Evolutionary conservation across 2,797 vertebrate species (phyloP).

Genomic region (Stomatorhinus walkeri): DNA sequence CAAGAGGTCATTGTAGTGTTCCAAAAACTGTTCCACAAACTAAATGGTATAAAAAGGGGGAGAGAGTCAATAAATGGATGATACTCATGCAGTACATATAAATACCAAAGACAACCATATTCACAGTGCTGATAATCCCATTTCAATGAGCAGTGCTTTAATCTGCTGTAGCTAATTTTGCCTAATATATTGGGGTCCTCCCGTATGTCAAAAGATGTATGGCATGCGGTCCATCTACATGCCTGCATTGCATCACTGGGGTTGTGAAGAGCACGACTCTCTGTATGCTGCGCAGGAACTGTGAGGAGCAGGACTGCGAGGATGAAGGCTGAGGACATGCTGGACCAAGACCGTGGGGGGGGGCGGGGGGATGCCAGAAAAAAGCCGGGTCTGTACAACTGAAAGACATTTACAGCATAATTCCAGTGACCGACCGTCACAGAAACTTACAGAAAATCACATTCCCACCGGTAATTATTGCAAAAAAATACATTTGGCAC

Average conservation of each 20-base stretch:
- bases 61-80: background rate
- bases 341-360: slow-evolving; percentile 31
- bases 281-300: slow-evolving; percentile 51
- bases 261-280: slow-evolving; percentile 59
- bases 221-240: background rate
- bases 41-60: slow-evolving; percentile 25
- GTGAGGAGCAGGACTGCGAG: slow-evolving; percentile 58
- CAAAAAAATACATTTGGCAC: background rate
- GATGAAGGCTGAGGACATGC: slow-evolving; percentile 61
- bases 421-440: background rate
- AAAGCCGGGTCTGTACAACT: background rate
- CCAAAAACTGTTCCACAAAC: slow-evolving; percentile 67
- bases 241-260: slow-evolving; percentile 63
- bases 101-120: background rate
- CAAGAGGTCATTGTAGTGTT: slow-evolving; percentile 68
- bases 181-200: background rate
- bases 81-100: background rate
- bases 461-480: background rate
- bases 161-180: background rate
- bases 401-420: background rate
- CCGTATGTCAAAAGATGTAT: too few species aligned
- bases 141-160: background rate
- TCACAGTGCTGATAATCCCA: background rate
- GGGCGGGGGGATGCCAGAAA: background rate
- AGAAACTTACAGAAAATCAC: background rate